Evolutionary conservation across 1,140 invertebrate genomes (phyloP), one percentile per base, ranked within the genome.

Genomic region (Dufourea novaeangliae): DNA sequence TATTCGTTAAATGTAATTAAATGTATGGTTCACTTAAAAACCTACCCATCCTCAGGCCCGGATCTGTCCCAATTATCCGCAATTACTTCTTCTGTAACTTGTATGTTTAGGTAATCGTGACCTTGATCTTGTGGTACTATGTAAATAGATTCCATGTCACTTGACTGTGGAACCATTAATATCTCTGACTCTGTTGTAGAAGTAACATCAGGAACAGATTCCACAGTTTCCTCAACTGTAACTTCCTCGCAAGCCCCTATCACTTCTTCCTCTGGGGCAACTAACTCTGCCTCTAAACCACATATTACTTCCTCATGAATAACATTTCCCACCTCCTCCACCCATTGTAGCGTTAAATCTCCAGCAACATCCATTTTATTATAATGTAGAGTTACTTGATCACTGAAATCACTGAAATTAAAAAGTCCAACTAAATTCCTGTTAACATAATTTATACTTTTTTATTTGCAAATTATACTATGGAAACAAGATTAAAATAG

Each of bases 51-150:
- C 68, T 95, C 95, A 7, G 94, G 95, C 59, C 94, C 95, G 68
- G 94, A 93, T 86, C 94, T 92, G 25, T 95, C 95, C 96, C 95
- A 96, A 80, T 95, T 95, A 88, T 96, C 95, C 1, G 95, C 95
- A 10, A 96, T 96, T 2, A 96, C 95, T 91, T 96, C 96, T 84
- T 96, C 96, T 2, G 95, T 95, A 17, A 96, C 95, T 80, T 93
- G 91, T 90, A 94, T 95, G 83, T 94, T 94, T 0, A 94, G 89
- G 88, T 93, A 94, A 66, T 94, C 92, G 44, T 92, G 91, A 6
- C 92, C 91, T 84, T 90, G 93, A 88, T 89, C 93, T 84, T 90
- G 92, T 71, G 85, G 91, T 52, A 90, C 92, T 83, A 88, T 93
- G 67, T 92, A 93, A 78, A 89, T 92, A 20, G 91, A 91, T 75